Base-by-base conservation (phyloP, 2,113 vertebrate species). In the Calyptomena viridis region DNA sequence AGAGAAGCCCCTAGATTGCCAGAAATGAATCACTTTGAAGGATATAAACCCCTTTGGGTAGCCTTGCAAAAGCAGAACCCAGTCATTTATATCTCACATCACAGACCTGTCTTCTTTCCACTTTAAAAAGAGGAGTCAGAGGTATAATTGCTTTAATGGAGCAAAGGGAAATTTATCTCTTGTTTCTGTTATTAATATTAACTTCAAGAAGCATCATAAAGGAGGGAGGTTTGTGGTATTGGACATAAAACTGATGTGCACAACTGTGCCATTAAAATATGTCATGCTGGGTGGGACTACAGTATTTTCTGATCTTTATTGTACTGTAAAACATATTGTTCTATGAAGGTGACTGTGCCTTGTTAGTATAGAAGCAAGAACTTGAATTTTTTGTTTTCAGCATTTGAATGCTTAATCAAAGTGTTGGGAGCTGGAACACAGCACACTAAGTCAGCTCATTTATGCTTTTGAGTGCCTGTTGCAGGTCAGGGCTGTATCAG, bases 21-120 rank as follows among this genome's bases (percentile, higher is more conserved):
- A 79, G 64, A 86, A 92, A 87, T 85, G 91, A 93, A 86, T 91
- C 42, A 66, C 33, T 96, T 79, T 83, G 91, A 94, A 84, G 68
- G 62, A 73, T 80, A 9, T 33, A 78, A 77, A 47, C 5, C 49
- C 84, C 49, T 56, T 88, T 73, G 68, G 67, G 62, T 83, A 47
- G 53, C 67, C 42, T 37, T 94, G 72, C 63, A 64, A 35, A 83
- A 73, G 59, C 59, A 78, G 67, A 89, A 55, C 78, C 72, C 55
- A 75, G 63, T 64, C 39, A 66, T 90, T 88, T 75, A 88, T n/a
- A 83, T 79, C 63, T 85, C 72, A 24, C 35, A 46, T 87, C 66
- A 68, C 39, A 92, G 73, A 89, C 35, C 42, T 94, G 17, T 71
- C 69, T 28, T 42, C 76, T 84, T 76, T 58, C 14, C 62, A 24